phyloP scores from a whole-genome alignment of 2,888 invertebrate genomes.

The Melikaiella ostensackeni region DNA sequence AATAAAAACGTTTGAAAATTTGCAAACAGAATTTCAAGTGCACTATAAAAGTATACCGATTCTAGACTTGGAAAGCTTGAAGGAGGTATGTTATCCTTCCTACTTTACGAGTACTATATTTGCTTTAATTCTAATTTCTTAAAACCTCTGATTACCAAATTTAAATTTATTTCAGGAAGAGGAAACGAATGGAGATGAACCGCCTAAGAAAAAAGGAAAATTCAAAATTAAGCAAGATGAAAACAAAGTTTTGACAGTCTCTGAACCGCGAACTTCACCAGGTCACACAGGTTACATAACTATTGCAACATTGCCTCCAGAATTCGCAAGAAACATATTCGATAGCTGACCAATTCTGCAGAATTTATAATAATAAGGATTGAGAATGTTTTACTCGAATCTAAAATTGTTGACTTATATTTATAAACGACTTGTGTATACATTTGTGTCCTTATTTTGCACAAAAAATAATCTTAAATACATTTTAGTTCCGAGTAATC shows the following conservation, averaged over 20 bases:
- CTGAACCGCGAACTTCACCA: slow-evolving; percentile 86
- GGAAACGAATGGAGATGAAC: slow-evolving; percentile 61
- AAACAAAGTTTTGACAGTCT: slow-evolving; percentile 82
- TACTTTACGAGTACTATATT: too few relatives aligned
- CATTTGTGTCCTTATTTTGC: slow-evolving; percentile 9
- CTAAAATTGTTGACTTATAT: background rate
- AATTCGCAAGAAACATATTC: slow-evolving; percentile 76
- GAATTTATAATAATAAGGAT: background rate
- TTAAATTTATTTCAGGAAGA: slow-evolving; percentile 52
- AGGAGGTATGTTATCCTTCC: slow-evolving; percentile 77
- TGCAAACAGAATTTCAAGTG: slow-evolving; percentile 88
- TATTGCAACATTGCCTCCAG: slow-evolving; percentile 91
- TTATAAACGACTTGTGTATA: slow-evolving; percentile 32
- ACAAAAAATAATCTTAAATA: slow-evolving; percentile 13
- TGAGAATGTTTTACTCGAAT: background rate
- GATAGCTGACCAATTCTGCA: slow-evolving; percentile 41
- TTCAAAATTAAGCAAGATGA: slow-evolving; percentile 67
- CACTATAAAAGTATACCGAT: slow-evolving; percentile 83
- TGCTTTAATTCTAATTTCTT: background rate
- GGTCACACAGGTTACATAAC: slow-evolving; percentile 99
- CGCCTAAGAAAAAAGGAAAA: slow-evolving; percentile 55
- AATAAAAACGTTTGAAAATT: slow-evolving; percentile 91
- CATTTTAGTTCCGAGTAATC: background rate
- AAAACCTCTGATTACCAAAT: background rate
- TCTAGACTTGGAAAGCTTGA: slow-evolving; percentile 85